Evolutionary conservation across 2,888 invertebrate species (phyloP).

Genomic region (Aleiodes alternator): DNA sequence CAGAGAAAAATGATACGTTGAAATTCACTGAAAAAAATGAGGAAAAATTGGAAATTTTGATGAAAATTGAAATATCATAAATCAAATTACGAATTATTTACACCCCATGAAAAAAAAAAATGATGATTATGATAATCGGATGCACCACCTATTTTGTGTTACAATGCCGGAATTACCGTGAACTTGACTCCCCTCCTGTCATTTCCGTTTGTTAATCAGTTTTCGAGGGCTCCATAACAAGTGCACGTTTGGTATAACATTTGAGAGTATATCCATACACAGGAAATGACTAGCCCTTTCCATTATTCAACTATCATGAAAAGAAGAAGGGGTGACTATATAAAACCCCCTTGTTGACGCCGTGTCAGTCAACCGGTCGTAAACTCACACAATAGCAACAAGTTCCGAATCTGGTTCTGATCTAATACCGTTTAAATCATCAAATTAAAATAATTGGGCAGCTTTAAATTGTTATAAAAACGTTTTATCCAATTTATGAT

Average conservation of each 20-base stretch:
- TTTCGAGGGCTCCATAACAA: slow-evolving; percentile 54
- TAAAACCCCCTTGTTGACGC: slow-evolving; percentile 57
- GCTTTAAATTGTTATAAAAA: too few relatives aligned
- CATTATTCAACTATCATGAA: slow-evolving; percentile 52
- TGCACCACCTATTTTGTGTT: slow-evolving; percentile 43
- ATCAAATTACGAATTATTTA: not conserved
- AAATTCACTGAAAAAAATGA: not conserved
- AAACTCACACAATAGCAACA: slow-evolving; percentile 48
- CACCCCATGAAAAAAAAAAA: not conserved
- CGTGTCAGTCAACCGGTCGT: slow-evolving; percentile 52
- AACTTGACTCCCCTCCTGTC: slow-evolving; percentile 51
- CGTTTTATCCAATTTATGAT: too few relatives aligned
- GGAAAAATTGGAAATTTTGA: slow-evolving; percentile 5
- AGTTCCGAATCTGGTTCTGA: slow-evolving; percentile 52
- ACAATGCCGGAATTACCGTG: slow-evolving; percentile 49
- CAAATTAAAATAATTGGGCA: not conserved
- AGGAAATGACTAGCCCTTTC: slow-evolving; percentile 56
- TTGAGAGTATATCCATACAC: slow-evolving; percentile 53
- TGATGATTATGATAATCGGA: slow-evolving; percentile 39
- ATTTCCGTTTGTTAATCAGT: slow-evolving; percentile 56
- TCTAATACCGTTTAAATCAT: slow-evolving; percentile 44
- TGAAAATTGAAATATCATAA: not conserved
- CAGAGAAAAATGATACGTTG: not conserved
- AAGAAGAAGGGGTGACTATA: slow-evolving; percentile 54
- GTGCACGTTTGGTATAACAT: slow-evolving; percentile 53